Evolutionary conservation across 2,797 vertebrate genomes (phyloP), one percentile per base, ranked within the genome.

Genomic region (Peromyscus nudipes): DNA sequence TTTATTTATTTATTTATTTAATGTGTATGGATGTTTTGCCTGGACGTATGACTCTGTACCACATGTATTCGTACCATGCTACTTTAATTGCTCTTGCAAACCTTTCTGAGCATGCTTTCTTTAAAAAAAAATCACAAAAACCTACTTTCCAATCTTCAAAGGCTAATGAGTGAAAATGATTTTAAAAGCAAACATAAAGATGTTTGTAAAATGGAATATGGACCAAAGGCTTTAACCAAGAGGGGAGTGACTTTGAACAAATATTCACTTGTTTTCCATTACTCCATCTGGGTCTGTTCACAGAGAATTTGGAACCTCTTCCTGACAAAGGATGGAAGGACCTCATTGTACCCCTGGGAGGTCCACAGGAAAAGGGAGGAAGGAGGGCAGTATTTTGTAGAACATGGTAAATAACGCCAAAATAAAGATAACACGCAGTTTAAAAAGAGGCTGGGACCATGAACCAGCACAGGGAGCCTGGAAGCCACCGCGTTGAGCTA

Each of bases 1-100:
- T 62, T 16, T 27, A n/a, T 57, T 19, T 46, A 64, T 37, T n/a
- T 13, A 27, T 83, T 60, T 83, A 17, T 82, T 40, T 83, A 27
- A 8, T 49, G 37, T 67, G 29, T 65, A 13, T 34, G 17, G 19
- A 43, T 65, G 40, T 34, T 84, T 84, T 65, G 40, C 40, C 40
- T 65, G 2, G 5, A 12, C 34, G 12, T 69, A n/a, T 25, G 31
- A 52, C 19, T 52, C 31, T n/a, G 6, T 86, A 12, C 43, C 43
- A 49, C 7, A 17, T 34, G 27, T 43, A 49, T n/a, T 3, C 19
- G 65, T 60, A 89, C 37, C 89, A 43, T 49, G 64, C 80, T 60
- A 67, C 69, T 91, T 90, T 81, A 80, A 92, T 96, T 97, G 82
- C 92, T 82, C 88, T 85, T 76, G 25, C 69, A 92, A 52, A 94